Base-by-base conservation (phyloP, 30 jellyfish, hydroid and myxozoan genomes). In the Clytia hemisphaerica region DNA sequence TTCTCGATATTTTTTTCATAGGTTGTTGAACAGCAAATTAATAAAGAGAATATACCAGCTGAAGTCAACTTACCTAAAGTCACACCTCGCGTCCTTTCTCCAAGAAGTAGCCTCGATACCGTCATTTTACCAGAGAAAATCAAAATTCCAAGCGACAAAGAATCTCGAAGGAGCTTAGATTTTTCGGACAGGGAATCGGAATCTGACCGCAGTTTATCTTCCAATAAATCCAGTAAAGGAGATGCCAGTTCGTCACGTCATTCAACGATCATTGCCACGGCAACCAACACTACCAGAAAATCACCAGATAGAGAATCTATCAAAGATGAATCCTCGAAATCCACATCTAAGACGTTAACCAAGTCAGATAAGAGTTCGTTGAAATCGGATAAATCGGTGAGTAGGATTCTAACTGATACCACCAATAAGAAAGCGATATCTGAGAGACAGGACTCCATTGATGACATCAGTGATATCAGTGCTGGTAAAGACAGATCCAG, bases 21-120 rank as follows among this genome's bases (percentile, higher is more conserved):
- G 97, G 93, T 93, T 6, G 93, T 88, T 24, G 97, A 88, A 50
- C 77, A 61, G 6, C 45, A 59, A 83, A 88, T 88, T 42, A 74
- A 58, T 44, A 80, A 34, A 19, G 97, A 88, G 49, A 66, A 85
- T 58, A 85, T 55, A 47, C 55, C 32, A 42, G 53, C 46, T 25
- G 35, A 27, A 7, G 4, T 33, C n/a, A 32, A 21, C n/a, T 24
- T 50, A 24, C 35, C 48, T 9, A 48, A 24, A 1, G 27, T 70
- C 36, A 45, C 50, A 0, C 81, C 81, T 5, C 81, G 81, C 3
- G 67, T 69, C 7, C 71, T 69, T n/a, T 69, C 81, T 4, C 81
- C 81, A 0, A 47, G 81, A 32, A 65, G 63, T 37, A 69, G 60
- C 59, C 36, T 69, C 29, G 81, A 69, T 25, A 10, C 70, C 1